Conservation (phyloP, 1,140 invertebrate species). For the Mercenaria mercenaria region DNA sequence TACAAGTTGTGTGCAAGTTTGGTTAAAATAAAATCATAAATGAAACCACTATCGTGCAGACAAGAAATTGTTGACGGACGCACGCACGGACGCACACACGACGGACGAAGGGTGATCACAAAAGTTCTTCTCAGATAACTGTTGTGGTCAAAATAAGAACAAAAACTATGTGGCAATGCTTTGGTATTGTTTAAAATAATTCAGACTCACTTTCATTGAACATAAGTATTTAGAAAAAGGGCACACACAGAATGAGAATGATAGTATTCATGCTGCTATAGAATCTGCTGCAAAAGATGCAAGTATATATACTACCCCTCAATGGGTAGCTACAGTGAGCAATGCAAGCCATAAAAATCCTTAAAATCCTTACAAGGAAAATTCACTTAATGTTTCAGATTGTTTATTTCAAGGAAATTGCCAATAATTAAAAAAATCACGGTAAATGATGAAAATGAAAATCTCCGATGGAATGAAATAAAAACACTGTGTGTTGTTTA, state of each 20-base stretch:
- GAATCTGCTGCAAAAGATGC: neutral
- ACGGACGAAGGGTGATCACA: no score
- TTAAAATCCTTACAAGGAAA: no score
- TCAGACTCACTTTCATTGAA: no score
- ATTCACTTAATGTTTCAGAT: neutral
- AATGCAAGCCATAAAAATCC: no score
- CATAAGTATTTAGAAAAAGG: no score
- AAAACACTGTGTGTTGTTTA: neutral
- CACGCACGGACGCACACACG: no score
- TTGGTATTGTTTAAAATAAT: slow-evolving; percentile 12
- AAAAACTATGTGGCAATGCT: neutral
- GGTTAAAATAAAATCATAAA: no score
- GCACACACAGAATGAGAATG: slow-evolving; percentile 26
- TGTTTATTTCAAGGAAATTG: neutral
- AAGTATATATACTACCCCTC: neutral
- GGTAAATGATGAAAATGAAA: neutral
- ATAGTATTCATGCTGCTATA: no score
- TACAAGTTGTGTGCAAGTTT: no score
- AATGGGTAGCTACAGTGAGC: neutral
- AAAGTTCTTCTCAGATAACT: slow-evolving; percentile 20
- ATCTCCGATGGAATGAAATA: neutral
- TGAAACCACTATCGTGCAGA: no score
- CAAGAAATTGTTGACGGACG: no score
- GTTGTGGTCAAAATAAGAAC: slow-evolving; percentile 29
- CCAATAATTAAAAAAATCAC: neutral